Percentiles rank a stretch among this genome's conserved stretches.
Evolutionary conservation across 2,888 invertebrate genomes (phyloP).

Genomic region (Tricholauxania praeusta): DNA sequence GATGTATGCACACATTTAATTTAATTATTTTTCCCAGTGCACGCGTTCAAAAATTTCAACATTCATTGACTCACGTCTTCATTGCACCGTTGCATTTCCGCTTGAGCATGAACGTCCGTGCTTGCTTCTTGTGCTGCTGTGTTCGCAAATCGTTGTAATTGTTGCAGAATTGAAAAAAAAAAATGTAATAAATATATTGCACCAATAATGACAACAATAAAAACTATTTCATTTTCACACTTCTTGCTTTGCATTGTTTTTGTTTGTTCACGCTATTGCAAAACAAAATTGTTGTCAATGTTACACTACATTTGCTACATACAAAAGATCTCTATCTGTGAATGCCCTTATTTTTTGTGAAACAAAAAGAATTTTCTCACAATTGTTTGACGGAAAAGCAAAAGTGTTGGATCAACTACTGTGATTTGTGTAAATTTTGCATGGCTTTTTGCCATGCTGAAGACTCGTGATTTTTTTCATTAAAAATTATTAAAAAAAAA

Average conservation of each 20-base stretch:
- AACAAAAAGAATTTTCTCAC: neutral
- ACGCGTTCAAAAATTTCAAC: too few species aligned
- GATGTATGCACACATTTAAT: too few species aligned
- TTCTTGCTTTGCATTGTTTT: neutral
- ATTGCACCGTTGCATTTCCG: too few species aligned
- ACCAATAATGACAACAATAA: neutral
- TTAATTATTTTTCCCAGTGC: too few species aligned
- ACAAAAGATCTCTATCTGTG: neutral
- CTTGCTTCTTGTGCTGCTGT: neutral
- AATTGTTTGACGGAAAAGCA: neutral
- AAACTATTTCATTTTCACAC: slow-evolving; percentile 8
- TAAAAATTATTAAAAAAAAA: too few species aligned
- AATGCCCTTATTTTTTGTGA: neutral
- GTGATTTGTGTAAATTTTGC: too few species aligned
- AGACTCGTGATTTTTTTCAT: too few species aligned
- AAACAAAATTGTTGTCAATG: neutral
- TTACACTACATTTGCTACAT: neutral
- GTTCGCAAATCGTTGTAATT: neutral
- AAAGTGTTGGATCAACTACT: too few species aligned
- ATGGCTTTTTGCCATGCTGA: too few species aligned
- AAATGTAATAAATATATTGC: neutral
- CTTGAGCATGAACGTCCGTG: too few species aligned
- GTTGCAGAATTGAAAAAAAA: neutral
- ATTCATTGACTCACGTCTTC: too few species aligned
- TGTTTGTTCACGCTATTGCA: slow-evolving; percentile 11